phyloP scores from a whole-genome alignment of 1,140 invertebrate genomes.

The Fopius arisanus region DNA sequence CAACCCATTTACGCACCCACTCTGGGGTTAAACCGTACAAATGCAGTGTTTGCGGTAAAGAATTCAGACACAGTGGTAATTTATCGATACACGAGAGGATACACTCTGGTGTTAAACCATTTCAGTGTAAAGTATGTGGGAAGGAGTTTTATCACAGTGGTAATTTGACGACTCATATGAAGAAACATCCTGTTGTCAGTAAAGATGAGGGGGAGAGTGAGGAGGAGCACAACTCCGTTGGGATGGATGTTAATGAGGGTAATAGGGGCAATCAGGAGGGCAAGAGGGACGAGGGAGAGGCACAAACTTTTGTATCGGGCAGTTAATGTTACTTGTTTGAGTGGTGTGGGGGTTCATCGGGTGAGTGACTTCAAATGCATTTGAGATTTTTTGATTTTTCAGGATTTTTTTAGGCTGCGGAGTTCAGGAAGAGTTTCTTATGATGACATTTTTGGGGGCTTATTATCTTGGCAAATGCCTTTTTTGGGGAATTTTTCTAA shows the following conservation, averaged over 20 bases:
- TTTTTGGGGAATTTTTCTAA: too few relatives aligned
- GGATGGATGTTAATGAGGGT: too few relatives aligned
- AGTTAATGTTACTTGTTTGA: slow-evolving; percentile 21
- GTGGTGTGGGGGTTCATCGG: not conserved
- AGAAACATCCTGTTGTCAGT: slow-evolving; percentile 51
- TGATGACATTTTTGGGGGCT: too few relatives aligned
- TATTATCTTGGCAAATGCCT: too few relatives aligned
- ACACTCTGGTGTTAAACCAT: slow-evolving; percentile 68
- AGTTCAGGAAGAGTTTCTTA: too few relatives aligned
- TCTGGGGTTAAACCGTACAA: slow-evolving; percentile 67
- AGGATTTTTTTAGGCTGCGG: too few relatives aligned
- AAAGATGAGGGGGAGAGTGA: slow-evolving; percentile 9
- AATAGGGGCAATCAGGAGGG: too few relatives aligned
- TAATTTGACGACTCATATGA: slow-evolving; percentile 67
- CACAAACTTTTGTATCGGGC: slow-evolving; percentile 24
- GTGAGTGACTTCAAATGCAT: too few relatives aligned
- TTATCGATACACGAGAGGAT: slow-evolving; percentile 66
- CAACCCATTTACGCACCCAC: slow-evolving; percentile 68
- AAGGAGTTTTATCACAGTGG: slow-evolving; percentile 74
- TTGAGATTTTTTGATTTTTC: too few relatives aligned
- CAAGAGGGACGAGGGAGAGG: not conserved
- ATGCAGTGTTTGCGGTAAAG: slow-evolving; percentile 65
- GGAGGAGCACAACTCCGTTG: too few relatives aligned
- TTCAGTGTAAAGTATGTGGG: slow-evolving; percentile 75
- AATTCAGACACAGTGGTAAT: slow-evolving; percentile 68